A percentile compares a stretch with the other conserved stretches of the same genome.
phyloP scores from a whole-genome alignment of 1,140 invertebrate species.

The Pseudomyrmex cubaensis region DNA sequence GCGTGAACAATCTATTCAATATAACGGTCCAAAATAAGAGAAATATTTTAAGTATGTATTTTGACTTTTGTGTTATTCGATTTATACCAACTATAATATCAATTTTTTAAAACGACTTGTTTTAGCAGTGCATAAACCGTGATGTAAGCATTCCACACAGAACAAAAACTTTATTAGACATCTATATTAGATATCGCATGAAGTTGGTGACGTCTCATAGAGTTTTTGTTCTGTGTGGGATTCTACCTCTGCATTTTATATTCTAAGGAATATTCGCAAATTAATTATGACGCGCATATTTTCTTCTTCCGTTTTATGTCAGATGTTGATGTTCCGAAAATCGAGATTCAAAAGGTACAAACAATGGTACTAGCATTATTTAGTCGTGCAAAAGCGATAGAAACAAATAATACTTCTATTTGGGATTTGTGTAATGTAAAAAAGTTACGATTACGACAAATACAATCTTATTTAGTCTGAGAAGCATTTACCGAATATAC shows the following conservation, averaged over 20 bases:
- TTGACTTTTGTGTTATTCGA: constrained; percentile 38
- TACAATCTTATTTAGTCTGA: constrained; percentile 40
- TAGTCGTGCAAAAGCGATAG: neutral
- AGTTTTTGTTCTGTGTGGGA: too few species aligned
- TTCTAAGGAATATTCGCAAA: constrained; percentile 33
- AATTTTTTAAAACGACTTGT: constrained; percentile 6
- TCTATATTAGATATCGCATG: too few species aligned
- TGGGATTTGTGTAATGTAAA: constrained; percentile 53
- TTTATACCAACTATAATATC: constrained; percentile 62
- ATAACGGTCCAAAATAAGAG: constrained; percentile 29
- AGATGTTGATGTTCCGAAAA: constrained; percentile 21
- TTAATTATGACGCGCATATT: neutral
- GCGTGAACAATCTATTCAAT: constrained; percentile 53
- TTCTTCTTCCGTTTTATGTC: constrained; percentile 28
- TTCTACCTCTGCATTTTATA: constrained; percentile 30
- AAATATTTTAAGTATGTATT: constrained; percentile 19
- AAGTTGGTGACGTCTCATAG: too few species aligned
- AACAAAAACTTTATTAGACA: too few species aligned
- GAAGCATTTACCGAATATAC: too few species aligned
- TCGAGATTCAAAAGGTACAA: constrained; percentile 26
- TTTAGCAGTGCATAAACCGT: constrained; percentile 22
- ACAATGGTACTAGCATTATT: neutral
- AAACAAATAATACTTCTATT: neutral
- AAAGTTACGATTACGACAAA: constrained; percentile 59
- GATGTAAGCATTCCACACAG: neutral